phyloP scores from a whole-genome alignment of 30 jellyfish, hydroid and myxozoan genomes.

The Euphysa ruthae region DNA sequence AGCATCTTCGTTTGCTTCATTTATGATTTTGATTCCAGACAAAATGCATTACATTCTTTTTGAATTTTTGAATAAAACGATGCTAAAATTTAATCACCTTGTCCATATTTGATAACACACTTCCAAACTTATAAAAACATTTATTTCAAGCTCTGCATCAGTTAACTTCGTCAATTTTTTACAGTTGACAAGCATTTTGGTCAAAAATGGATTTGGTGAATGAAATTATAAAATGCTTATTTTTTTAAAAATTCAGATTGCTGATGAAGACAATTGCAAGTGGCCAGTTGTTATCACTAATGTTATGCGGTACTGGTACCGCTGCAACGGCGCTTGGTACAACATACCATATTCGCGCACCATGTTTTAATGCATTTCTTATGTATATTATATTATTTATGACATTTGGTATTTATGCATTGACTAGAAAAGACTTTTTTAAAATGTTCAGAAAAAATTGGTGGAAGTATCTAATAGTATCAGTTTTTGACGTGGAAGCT shows the following conservation, averaged over 20 bases:
- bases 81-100: too few relatives aligned
- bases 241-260: conserved; percentile 35
- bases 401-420: conserved; percentile 72
- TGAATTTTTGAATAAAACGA: too few relatives aligned
- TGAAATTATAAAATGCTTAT: too few relatives aligned
- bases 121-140: too few relatives aligned
- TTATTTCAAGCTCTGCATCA: too few relatives aligned
- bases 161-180: too few relatives aligned
- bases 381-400: conserved; percentile 48
- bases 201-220: too few relatives aligned
- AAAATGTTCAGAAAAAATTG: conserved; percentile 44
- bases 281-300: conserved; percentile 83
- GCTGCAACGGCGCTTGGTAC: conserved; percentile 74
- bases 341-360: conserved; percentile 54
- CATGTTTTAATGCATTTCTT: conserved; percentile 70
- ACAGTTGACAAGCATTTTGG: too few relatives aligned
- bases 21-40: too few relatives aligned
- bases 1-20: too few relatives aligned
- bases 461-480: conserved; percentile 69
- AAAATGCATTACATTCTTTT: too few relatives aligned
- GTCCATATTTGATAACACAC: too few relatives aligned
- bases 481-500: conserved; percentile 81
- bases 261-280: conserved; percentile 59
- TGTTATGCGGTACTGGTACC: conserved; percentile 88
- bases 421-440: conserved; percentile 14